Conservation (phyloP, 2,797 vertebrate genomes). For the Lacerta agilis region DNA sequence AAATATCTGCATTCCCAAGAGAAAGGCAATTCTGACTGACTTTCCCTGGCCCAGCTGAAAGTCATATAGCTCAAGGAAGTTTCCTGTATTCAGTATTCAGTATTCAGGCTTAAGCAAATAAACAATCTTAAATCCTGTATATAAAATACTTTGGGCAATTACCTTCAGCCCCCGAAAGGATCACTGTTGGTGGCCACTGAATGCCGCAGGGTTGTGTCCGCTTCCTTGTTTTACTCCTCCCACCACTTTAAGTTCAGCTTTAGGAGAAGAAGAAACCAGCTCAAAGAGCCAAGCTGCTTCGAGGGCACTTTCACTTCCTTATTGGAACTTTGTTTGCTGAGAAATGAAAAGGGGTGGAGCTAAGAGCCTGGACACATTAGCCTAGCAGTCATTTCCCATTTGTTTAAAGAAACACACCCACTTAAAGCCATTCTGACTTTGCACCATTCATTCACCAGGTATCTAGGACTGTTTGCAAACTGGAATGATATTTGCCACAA, state of each 20-base stretch:
- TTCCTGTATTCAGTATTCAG: neutral
- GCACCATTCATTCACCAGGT: neutral
- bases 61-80: neutral
- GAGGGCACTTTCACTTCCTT: slow-evolving; percentile 13
- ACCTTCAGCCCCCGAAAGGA: neutral
- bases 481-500: neutral
- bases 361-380: neutral
- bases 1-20: neutral
- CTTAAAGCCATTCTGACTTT: neutral
- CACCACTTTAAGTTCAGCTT: neutral
- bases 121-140: neutral
- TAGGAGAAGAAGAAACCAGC: neutral
- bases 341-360: slow-evolving; percentile 9
- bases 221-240: neutral
- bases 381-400: neutral
- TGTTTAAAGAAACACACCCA: neutral
- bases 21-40: neutral
- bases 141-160: neutral
- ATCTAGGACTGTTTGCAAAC: neutral
- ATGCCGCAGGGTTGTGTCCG: too few species aligned
- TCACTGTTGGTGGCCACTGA: neutral
- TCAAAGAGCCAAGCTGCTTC: neutral
- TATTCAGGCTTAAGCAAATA: neutral
- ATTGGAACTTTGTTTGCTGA: neutral
- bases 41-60: neutral